These are phyloP conservation scores for Cerastoderma edule DNA, from an alignment of 2,888 invertebrate genomes.

Conservation along the genomic window DNA sequence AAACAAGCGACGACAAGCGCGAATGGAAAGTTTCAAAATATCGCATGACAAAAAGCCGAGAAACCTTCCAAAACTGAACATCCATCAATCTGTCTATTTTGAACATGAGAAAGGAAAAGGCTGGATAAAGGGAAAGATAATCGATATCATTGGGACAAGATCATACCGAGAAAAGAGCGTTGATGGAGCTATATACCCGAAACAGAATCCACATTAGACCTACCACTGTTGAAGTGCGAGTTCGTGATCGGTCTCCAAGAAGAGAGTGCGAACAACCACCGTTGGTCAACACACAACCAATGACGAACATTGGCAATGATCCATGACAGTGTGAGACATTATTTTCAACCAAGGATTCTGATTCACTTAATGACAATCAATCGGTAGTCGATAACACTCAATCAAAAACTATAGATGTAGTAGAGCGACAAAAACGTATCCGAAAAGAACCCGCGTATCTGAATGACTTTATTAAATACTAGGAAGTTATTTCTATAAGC, in stretches of 20 bases:
- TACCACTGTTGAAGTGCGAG: slow-evolving; percentile 22
- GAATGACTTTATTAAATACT: slow-evolving; percentile 19
- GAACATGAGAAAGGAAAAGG: slow-evolving; percentile 31
- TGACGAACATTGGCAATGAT: too few species aligned
- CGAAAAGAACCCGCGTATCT: slow-evolving; percentile 21
- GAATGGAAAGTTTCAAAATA: slow-evolving; percentile 27
- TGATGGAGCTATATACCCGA: slow-evolving; percentile 30
- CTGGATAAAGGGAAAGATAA: slow-evolving; percentile 21
- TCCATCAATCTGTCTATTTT: slow-evolving; percentile 43
- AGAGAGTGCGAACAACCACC: neutral
- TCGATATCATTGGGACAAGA: slow-evolving; percentile 15
- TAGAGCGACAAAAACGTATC: slow-evolving; percentile 14
- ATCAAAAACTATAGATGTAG: slow-evolving; percentile 7
- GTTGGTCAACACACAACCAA: neutral
- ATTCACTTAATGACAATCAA: too few species aligned
- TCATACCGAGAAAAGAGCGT: neutral
- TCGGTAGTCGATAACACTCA: too few species aligned
- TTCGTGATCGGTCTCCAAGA: slow-evolving; percentile 17
- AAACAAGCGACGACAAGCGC: slow-evolving; percentile 19
- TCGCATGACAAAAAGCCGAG: slow-evolving; percentile 32
- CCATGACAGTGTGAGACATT: too few species aligned
- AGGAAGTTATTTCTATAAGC: too few species aligned
- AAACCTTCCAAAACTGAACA: slow-evolving; percentile 31
- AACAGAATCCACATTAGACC: slow-evolving; percentile 37
- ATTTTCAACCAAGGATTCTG: too few species aligned